Evolutionary conservation across 2,797 vertebrate genomes (phyloP), one percentile per base, ranked within the genome.

Genomic region (Etheostoma nigrum): DNA sequence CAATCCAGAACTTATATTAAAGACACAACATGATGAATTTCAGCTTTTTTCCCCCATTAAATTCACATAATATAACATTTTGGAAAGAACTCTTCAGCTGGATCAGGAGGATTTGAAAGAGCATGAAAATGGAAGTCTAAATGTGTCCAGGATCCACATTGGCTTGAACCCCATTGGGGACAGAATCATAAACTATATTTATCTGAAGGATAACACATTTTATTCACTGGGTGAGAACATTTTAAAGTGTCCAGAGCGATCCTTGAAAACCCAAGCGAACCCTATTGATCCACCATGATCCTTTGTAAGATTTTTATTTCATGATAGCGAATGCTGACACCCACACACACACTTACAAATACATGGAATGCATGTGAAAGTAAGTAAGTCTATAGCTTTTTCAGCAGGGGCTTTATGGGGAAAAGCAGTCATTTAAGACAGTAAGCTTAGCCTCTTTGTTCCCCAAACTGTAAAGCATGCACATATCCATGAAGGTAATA

Each of bases 341-440:
- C 60, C 49, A 73, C 42, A 64, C 45, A 65, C 58, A 77, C 21
- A 65, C n/a, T 23, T 42, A 69, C 30, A 81, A 67, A 67, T n/a
- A 74, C 1, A 52, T 78, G 90, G 85, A 93, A 92, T 89, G 84
- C 87, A 83, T 92, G 89, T 77, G 83, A 90, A 91, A 89, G 36
- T 40, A 12, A 11, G 67, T 72, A 25, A 47, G 71, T 85, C 55
- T 88, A 45, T 72, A 72, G 78, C 80, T 78, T 65, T 82, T 71
- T 58, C 40, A 75, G 51, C 9, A 51, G 16, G 40, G 66, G 62
- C 72, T 81, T 86, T 69, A 88, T 71, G 60, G 60, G 79, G 70
- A 88, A 63, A 82, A 80, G 48, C 33, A 74, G 65, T 64, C 53
- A 82, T 79, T 72, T 79, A 86, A 88, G 79, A 72, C 81, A 19